Evolutionary conservation across 2,888 invertebrate genomes (phyloP), one percentile per base, ranked within the genome.

Genomic region (Petrophora chlorosata): DNA sequence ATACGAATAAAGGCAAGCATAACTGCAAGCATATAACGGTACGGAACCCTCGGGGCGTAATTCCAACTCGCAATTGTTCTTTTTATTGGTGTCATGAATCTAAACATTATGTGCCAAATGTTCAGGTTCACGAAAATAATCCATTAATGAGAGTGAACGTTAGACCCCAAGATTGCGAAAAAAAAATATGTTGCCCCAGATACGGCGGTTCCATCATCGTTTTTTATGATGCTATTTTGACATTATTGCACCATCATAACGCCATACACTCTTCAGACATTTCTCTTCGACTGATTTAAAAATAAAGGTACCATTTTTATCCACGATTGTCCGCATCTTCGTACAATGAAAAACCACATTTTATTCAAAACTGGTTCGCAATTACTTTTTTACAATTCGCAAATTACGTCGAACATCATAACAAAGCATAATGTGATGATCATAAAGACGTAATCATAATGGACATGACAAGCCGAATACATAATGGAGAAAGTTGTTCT

Each of bases 401-500:
- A n/a, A n/a, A n/a, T n/a, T n/a, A n/a, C n/a, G 13, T 28, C n/a
- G 7, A 15, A 48, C 19, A 36, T 44, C 50, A 39, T 42, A 51
- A 51, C 49, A 52, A 47, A 45, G 32, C 40, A 38, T 51, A 36
- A 47, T 41, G 32, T 51, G 39, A 47, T 41, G 32, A 40, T 48
- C 29, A 45, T 34, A 3, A 10, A 45, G 23, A 23, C 52, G 42
- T 51, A 55, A 52, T 48, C 28, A 19, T 53, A 52, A 56, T 56
- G 44, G 49, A 39, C 50, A 45, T 58, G 42, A 38, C 53, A 42
- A 28, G 12, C 15, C 35, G 3, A 25, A 25, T 30, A 39, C 53
- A 43, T 53, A 52, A 49, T 44, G 34, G 60, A 52, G 57, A 60
- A 60, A 60, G 60, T 53, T 35, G 15, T n/a, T 41, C 19, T 38